Base-by-base conservation (phyloP, 2,113 vertebrate species). In the Tricholaema leucomelas region DNA sequence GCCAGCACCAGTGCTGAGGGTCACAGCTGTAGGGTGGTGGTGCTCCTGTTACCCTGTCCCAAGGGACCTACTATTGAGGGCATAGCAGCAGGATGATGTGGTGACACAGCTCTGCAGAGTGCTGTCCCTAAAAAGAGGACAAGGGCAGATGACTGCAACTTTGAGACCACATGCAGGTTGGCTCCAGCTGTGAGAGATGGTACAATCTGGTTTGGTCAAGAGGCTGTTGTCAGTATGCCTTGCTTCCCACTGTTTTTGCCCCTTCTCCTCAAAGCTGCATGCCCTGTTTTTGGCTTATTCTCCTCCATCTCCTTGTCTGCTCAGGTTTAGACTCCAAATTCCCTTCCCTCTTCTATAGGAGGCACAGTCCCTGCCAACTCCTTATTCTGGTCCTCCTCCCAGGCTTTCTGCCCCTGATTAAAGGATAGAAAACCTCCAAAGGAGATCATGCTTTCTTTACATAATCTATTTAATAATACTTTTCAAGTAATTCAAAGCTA, bases 401-500 rank as follows among this genome's bases (percentile, higher is more conserved):
- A 77, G 90, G 59, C 48, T 79, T 89, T 92, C 85, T 89, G 82
- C 75, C 87, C 89, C 94, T 81, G 74, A 73, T 73, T 89, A 93
- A 89, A 94, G 91, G 55, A 91, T 60, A 91, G 81, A 93, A 93
- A 94, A 74, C 46, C 79, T 82, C 85, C 72, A 87, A 92, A 92
- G 85, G 33, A 91, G 66, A 95, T 70, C 60, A 91, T 36, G 6
- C 79, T 73, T 89, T 75, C 88, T 93, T 95, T 92, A 90, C 58
- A 81, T 95, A 90, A 94, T 91, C 87, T 95, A 81, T 95, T 92
- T 92, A 92, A 90, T 91, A 89, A 85, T 36, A 82, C 79, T 83
- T 95, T 83, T 83, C 87, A 92, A 91, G 85, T 90, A 90, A 92
- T 73, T 94, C 88, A 93, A 93, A 94, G 69, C 72, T 91, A 93